Base-by-base conservation (phyloP, 2,113 vertebrate species). In the Pygoscelis adeliae region DNA sequence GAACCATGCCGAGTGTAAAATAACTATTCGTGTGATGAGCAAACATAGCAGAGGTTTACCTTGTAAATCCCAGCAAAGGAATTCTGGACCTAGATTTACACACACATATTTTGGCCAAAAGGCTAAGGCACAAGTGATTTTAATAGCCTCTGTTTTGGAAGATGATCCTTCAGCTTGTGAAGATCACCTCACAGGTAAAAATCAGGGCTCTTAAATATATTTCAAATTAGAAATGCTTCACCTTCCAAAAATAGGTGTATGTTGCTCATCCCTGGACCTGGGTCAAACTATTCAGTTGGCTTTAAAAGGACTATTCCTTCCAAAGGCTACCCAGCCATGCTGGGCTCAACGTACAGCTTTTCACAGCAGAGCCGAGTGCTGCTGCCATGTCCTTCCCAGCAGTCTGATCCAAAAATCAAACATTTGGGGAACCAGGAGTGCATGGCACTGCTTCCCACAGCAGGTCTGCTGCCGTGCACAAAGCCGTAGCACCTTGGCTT, bases 361-460 rank as follows among this genome's bases (percentile, higher is more conserved):
- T 17, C 56, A 58, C 46, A 81, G 72, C 83, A 84, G 18, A 89
- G 19, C 25, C 65, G n/a, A 58, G 46, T 5, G 58, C 59, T 12
- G 2, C 12, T 34, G 47, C 36, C 49, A 2, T 23, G 36, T 59
- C 65, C 83, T 82, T 61, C 52, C 71, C 47, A 25, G 18, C 0
- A 1, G 2, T 15, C 73, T 85, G 74, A 80, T 55, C 50, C 78
- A 66, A 90, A 95, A 91, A 50, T 30, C 87, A 63, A 3, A 73
- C 9, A 5, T 71, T 44, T 73, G 29, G 67, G 87, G 63, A 86
- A 26, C 14, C 15, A 52, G 66, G 62, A 50, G 9, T 12, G 11
- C 9, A 0, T 26, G 47, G 26, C 12, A 7, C 42, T n/a, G 40
- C 46, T 79, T 78, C 42, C 83, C 6, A 0, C 0, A 0, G 42